Evolutionary conservation across 2,888 invertebrate species (phyloP).

Genomic region (Epirrita christyi): DNA sequence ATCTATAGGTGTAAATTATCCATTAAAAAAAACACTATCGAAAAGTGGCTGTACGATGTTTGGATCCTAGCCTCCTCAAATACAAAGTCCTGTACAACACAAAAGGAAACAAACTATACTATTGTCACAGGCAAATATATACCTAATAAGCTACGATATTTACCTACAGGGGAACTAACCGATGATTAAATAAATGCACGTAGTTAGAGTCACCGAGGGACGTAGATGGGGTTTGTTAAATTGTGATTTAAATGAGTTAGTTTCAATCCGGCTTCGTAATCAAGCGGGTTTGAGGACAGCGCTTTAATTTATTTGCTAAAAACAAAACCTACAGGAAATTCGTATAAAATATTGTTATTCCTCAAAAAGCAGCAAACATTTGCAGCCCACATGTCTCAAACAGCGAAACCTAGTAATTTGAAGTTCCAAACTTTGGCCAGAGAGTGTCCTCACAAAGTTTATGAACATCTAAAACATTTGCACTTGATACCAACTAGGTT

Average conservation of each 20-base stretch:
- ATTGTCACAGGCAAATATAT: constrained; percentile 31
- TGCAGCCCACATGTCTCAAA: constrained; percentile 8
- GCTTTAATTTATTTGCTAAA: not conserved
- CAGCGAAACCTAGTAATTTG: constrained; percentile 14
- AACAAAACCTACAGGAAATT: not conserved
- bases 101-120: constrained; percentile 12
- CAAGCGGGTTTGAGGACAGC: constrained; percentile 5
- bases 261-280: constrained; percentile 9
- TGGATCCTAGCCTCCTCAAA: not conserved
- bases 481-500: constrained; percentile 22
- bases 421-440: constrained; percentile 1
- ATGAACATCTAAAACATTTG: constrained; percentile 22
- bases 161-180: constrained; percentile 32
- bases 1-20: no score
- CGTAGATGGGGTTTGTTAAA: constrained; percentile 11
- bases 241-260: constrained; percentile 23
- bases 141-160: constrained; percentile 22
- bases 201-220: constrained; percentile 20
- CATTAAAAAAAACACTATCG: not conserved
- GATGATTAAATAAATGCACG: constrained; percentile 37
- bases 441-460: constrained; percentile 18
- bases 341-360: not conserved
- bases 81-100: constrained; percentile 1
- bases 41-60: no score
- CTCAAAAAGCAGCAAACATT: not conserved